Base-by-base conservation (phyloP, 2,888 invertebrate species). In the Malachius bipustulatus region DNA sequence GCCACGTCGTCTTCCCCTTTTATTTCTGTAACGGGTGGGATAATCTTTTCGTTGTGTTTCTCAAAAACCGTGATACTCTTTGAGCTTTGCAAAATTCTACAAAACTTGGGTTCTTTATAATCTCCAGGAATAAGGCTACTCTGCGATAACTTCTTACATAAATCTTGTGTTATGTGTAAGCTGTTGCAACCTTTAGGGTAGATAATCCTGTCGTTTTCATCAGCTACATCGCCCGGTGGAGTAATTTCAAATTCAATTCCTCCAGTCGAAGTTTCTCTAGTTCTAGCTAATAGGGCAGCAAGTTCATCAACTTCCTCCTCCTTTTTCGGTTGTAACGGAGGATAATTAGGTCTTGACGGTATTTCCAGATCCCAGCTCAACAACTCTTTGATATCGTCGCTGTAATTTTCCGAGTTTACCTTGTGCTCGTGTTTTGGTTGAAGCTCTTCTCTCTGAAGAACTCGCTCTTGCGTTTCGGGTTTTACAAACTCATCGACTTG, bases 331-430 rank as follows among this genome's bases (percentile, higher is more conserved):
- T 2, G 12, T 4, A 4, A 8, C 12, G 33, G 26, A 35, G 31
- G 4, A 27, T 11, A 3, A 32, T 15, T 19, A 26, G 19, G 2
- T 26, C 48, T 44, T 3, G 42, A 37, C 1, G 49, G 45, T 4
- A 47, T 30, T 12, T 51, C 44, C 36, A 60, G 39, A 16, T 59
- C 43, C 59, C 57, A 60, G 10, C 49, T 43, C 3, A 60, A 39
- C 14, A 60, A 43, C 32, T 61, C 56, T n/a, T 50, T 45, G 27
- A 58, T 54, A n/a, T 46, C 47, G n/a, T 19, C 24, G 24, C 33
- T 11, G 35, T 32, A 8, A 40, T 38, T 10, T 32, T 8, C 16
- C 15, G 14, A 10, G n/a, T 19, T 19, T n/a, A n/a, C 6, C 6
- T 8, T n/a, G n/a, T 19, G 24, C n/a, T 8, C n/a, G 6, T 19